phyloP scores from a whole-genome alignment of 1,140 invertebrate genomes.

The Trichonephila inaurata region DNA sequence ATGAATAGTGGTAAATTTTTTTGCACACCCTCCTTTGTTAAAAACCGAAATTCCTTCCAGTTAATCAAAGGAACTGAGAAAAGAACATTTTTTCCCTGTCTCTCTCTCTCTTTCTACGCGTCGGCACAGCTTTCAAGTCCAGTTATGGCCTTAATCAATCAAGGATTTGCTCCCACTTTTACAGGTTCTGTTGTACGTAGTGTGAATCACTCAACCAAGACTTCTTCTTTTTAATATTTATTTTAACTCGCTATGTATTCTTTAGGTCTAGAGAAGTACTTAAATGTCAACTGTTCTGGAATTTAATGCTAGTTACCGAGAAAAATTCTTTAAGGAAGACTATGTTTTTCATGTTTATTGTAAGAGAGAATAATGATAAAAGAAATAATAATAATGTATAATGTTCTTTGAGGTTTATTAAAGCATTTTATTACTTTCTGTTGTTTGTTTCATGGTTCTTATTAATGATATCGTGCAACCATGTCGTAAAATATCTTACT shows the following conservation, averaged over 20 bases:
- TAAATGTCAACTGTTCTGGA: background rate
- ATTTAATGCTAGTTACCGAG: slow-evolving; percentile 37
- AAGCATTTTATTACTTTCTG: slow-evolving; percentile 26
- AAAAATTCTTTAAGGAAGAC: background rate
- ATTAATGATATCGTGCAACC: slow-evolving; percentile 32
- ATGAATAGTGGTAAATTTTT: slow-evolving; percentile 26
- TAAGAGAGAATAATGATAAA: background rate
- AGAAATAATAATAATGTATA: background rate
- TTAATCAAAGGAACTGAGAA: slow-evolving; percentile 34
- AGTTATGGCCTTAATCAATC: slow-evolving; percentile 53
- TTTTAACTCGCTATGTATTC: background rate
- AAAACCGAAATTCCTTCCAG: slow-evolving; percentile 17
- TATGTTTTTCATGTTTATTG: background rate
- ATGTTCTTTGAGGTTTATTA: background rate
- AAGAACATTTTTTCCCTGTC: background rate
- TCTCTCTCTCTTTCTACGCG: background rate
- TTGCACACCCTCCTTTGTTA: slow-evolving; percentile 25
- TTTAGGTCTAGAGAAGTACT: background rate
- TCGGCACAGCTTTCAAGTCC: slow-evolving; percentile 62
- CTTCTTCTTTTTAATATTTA: background rate
- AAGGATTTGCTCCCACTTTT: slow-evolving; percentile 56
- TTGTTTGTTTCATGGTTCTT: slow-evolving; percentile 25
- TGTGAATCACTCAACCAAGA: slow-evolving; percentile 2
- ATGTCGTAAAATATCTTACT: slow-evolving; percentile 19
- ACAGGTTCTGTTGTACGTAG: background rate